These are phyloP conservation scores for Propithecus perrieri DNA, from an alignment of 2,797 vertebrate species.

Conservation along the genomic window DNA sequence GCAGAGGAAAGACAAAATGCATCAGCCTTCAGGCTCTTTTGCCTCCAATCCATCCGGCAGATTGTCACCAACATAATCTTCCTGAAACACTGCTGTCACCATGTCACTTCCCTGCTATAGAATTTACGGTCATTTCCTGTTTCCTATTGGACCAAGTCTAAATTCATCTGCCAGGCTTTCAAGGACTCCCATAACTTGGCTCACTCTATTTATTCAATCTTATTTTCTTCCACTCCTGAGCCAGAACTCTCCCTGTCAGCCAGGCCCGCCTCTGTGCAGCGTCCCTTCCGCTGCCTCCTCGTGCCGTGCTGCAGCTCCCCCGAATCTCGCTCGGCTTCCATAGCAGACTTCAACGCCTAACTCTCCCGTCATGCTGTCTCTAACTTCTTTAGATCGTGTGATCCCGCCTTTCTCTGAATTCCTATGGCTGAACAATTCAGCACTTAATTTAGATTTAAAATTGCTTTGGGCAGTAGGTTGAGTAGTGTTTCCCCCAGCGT, in stretches of 20 bases:
- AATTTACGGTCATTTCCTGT: constrained; percentile 65
- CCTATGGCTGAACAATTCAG: neutral
- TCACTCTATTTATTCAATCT: constrained; percentile 54
- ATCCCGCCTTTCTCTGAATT: neutral
- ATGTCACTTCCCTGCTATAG: constrained; percentile 48
- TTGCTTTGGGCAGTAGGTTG: neutral
- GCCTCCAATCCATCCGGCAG: constrained; percentile 48
- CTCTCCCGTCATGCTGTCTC: neutral
- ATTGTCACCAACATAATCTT: constrained; percentile 64
- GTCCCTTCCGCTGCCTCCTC: neutral
- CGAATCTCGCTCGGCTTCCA: neutral
- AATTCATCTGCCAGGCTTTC: constrained; percentile 64
- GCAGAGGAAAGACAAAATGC: constrained; percentile 58
- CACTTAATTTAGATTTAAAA: constrained; percentile 2
- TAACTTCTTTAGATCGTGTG: neutral
- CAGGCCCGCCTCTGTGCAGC: neutral
- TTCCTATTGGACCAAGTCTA: constrained; percentile 55
- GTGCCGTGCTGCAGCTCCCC: too few relatives aligned
- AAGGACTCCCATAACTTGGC: constrained; percentile 69
- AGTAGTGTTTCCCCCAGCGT: neutral
- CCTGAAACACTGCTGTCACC: constrained; percentile 55
- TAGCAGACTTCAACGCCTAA: neutral
- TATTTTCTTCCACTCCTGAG: constrained; percentile 9
- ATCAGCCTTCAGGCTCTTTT: constrained; percentile 48
- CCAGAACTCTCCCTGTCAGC: neutral